A percentile compares a stretch with the other conserved stretches of the same genome.
phyloP scores from a whole-genome alignment of 2,797 vertebrate genomes.

The Paguma larvata region DNA sequence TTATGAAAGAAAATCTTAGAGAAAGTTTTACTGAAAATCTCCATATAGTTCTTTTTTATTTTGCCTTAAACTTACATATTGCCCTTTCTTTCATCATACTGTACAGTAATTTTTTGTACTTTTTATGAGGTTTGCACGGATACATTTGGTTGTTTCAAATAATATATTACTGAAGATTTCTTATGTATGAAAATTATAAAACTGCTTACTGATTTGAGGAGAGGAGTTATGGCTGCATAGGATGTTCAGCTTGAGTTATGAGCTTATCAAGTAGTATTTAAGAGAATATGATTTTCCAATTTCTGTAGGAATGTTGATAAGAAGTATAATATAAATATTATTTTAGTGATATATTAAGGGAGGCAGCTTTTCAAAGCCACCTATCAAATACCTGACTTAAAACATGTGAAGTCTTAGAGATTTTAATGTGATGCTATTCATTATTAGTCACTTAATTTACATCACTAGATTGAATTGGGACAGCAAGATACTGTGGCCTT shows the following conservation, averaged over 20 bases:
- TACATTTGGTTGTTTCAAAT: conserved; percentile 52
- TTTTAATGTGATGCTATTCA: conserved; percentile 21
- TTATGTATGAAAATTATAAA: conserved; percentile 53
- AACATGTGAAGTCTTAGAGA: conserved; percentile 42
- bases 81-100: conserved; percentile 19
- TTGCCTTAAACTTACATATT: neutral
- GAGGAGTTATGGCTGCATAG: conserved; percentile 17
- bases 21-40: conserved; percentile 52
- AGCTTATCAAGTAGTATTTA: conserved; percentile 39
- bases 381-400: neutral
- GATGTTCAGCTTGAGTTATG: conserved; percentile 53
- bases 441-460: conserved; percentile 60
- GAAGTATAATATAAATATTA: conserved; percentile 31
- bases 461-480: neutral
- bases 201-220: conserved; percentile 37
- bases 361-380: neutral
- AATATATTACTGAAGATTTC: conserved; percentile 42
- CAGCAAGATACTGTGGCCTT: conserved; percentile 14
- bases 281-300: conserved; percentile 47
- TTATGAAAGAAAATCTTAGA: conserved; percentile 38
- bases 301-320: neutral
- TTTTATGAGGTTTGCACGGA: neutral
- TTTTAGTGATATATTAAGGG: conserved; percentile 59
- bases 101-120: neutral
- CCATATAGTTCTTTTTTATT: conserved; percentile 33